phyloP scores from a whole-genome alignment of 2,113 vertebrate species.

The Myotis davidii region DNA sequence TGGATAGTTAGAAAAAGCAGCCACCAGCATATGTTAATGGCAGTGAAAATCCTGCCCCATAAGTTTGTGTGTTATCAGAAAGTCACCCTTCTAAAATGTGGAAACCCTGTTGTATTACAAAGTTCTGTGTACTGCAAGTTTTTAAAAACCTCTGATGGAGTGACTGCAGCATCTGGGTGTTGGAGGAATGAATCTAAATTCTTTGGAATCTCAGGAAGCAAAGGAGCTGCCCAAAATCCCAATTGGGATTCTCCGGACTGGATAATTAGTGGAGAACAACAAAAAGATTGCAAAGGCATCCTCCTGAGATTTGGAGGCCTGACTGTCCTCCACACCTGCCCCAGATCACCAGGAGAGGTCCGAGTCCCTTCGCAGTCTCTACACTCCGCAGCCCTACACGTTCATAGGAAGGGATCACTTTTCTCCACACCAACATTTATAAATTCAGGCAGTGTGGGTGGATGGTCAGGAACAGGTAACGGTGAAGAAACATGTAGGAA shows the following conservation, averaged over 20 bases:
- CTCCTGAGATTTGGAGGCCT: background rate
- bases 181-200: background rate
- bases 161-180: background rate
- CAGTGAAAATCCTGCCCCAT: background rate
- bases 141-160: background rate
- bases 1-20: background rate
- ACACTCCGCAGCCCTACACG: background rate
- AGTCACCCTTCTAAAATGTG: background rate
- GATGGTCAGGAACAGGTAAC: background rate
- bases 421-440: background rate
- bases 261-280: background rate
- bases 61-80: background rate
- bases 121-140: background rate
- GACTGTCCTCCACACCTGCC: background rate
- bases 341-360: background rate
- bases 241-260: background rate
- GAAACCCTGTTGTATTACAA: background rate
- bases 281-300: background rate
- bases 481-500: background rate
- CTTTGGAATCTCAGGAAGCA: background rate
- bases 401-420: background rate
- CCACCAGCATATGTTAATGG: background rate
- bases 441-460: background rate
- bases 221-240: background rate
- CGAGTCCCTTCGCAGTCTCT: background rate